Percentiles rank a stretch among this genome's conserved stretches.
Conservation (phyloP, 2,113 vertebrate species). For the Trogon surrucura region DNA sequence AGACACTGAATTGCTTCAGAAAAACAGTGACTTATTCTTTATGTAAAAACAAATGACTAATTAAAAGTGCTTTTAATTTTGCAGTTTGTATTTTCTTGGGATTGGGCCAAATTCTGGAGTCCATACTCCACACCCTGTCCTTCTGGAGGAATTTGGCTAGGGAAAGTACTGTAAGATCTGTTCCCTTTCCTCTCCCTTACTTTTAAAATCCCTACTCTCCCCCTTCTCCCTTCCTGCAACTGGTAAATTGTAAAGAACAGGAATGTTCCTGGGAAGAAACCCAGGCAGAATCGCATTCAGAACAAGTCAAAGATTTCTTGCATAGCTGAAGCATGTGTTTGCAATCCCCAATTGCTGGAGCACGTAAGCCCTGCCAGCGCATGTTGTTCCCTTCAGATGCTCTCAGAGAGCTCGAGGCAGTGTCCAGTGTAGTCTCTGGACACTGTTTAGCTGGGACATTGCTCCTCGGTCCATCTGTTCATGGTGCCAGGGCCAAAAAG, state of each 20-base stretch:
- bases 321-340: conserved; percentile 71
- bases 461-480: background rate
- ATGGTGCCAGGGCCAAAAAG: background rate
- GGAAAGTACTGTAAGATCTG: background rate
- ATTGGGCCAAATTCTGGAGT: background rate
- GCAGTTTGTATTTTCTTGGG: conserved; percentile 1
- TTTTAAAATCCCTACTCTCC: background rate
- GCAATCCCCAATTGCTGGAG: conserved; percentile 29
- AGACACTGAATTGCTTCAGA: conserved; percentile 3
- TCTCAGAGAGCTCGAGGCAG: conserved; percentile 29
- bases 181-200: conserved; percentile 30
- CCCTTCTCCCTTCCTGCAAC: conserved; percentile 35
- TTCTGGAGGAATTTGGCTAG: conserved; percentile 42
- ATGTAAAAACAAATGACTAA: conserved; percentile 26
- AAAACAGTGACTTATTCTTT: background rate
- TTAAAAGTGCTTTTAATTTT: conserved; percentile 52
- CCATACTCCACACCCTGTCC: conserved; percentile 40
- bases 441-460: background rate
- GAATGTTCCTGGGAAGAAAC: conserved; percentile 71
- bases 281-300: conserved; percentile 62
- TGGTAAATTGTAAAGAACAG: conserved; percentile 58
- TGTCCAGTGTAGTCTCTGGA: background rate
- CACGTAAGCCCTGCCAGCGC: conserved; percentile 15
- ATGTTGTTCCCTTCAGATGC: conserved; percentile 49
- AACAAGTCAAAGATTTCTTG: conserved; percentile 69